Conservation (phyloP, 2,113 vertebrate species). For the Zapus hudsonius region DNA sequence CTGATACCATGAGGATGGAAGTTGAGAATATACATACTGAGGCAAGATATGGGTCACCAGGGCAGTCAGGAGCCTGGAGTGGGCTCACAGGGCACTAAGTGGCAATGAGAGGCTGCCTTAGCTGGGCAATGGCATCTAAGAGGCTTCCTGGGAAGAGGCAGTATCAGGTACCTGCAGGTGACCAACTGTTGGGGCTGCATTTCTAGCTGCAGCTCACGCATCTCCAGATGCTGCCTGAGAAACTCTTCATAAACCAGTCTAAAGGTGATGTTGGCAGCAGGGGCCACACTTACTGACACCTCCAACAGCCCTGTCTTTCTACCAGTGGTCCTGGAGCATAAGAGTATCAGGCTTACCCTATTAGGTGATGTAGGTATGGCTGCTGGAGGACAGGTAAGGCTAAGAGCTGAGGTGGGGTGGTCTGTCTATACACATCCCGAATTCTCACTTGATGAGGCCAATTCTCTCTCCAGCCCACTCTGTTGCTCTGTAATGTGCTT, state of each 20-base stretch:
- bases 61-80: neutral
- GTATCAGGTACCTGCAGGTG: constrained; percentile 87
- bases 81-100: neutral
- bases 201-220: constrained; percentile 90
- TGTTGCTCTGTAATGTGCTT: constrained; percentile 87
- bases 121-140: accelerated
- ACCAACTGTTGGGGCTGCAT: constrained; percentile 91
- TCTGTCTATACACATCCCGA: neutral
- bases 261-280: constrained; percentile 91
- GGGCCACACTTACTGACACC: constrained; percentile 90
- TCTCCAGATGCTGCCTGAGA: constrained; percentile 88
- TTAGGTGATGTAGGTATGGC: neutral
- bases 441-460: no score
- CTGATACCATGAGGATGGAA: constrained; percentile 90
- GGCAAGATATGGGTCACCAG: neutral
- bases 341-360: neutral
- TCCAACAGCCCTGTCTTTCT: constrained; percentile 92
- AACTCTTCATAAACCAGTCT: constrained; percentile 94
- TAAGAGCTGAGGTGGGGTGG: neutral
- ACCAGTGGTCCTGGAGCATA: constrained; percentile 85
- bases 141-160: accelerated
- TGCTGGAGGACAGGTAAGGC: neutral
- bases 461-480: no score
- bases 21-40: constrained; percentile 91
- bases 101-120: neutral